Evolutionary conservation across 2,797 vertebrate genomes (phyloP), one percentile per base, ranked within the genome.

Genomic region (Glossophaga mutica): DNA sequence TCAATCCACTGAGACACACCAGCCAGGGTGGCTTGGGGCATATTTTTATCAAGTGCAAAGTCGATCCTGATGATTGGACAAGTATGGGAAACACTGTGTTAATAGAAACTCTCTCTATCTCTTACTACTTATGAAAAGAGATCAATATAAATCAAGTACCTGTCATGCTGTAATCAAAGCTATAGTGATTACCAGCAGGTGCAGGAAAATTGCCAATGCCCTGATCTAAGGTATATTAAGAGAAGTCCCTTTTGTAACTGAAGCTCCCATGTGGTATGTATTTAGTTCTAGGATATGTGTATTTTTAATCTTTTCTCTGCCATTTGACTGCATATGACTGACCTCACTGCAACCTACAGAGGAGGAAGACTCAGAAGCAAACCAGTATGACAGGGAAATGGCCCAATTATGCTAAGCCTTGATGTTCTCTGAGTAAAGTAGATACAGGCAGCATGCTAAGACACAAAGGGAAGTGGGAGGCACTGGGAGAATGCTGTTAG

Each of bases 331-430:
- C 96, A 97, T 98, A 95, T 95, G 95, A 98, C 89, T 98, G 98
- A 98, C 98, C 98, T 98, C 92, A 57, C 93, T 88, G 91, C 96
- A 98, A 98, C 97, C 98, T 34, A 0, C 73, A 98, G 94, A 97
- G 94, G 96, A 98, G 96, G 97, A 95, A 98, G 97, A 98, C 98
- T 98, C 98, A 98, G 97, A 98, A 97, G 97, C 97, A 98, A 98
- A 97, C 96, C 95, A 96, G 95, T 98, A 96, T 98, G 98, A 98
- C 97, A 98, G 97, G 96, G 96, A 98, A 98, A 98, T 98, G 97
- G 97, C 88, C 95, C 98, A 98, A 97, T 98, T 98, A 98, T 96
- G 97, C 98, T 97, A 95, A 98, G 97, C 87, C 98, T 97, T 97
- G 97, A 97, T 96, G 97, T 97, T 98, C 97, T 94, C 67, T 95